These are phyloP conservation scores for Ctenoplectra terminalis DNA, from an alignment of 1,140 invertebrate genomes.

Conservation along the genomic window DNA sequence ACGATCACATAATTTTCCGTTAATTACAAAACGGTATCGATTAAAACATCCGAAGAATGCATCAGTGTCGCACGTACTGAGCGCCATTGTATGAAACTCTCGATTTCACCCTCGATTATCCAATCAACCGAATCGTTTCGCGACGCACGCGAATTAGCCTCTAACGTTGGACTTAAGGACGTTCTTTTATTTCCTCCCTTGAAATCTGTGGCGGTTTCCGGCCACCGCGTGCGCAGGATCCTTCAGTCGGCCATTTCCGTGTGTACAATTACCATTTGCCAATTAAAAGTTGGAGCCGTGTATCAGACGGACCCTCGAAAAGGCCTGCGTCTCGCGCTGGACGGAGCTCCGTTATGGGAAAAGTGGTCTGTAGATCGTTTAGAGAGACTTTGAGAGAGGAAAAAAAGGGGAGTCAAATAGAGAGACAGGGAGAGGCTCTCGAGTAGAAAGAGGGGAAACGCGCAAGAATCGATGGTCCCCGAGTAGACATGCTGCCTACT, in stretches of 20 bases:
- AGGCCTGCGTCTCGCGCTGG: conserved; percentile 17
- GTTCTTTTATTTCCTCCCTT: conserved; percentile 9
- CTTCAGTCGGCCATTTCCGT: conserved; percentile 50
- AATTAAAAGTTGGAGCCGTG: conserved; percentile 68
- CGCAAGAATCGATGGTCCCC: conserved; percentile 38
- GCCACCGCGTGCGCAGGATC: background rate
- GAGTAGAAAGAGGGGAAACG: conserved; percentile 27
- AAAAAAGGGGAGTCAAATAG: background rate
- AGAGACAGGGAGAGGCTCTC: conserved; percentile 1
- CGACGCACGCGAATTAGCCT: background rate
- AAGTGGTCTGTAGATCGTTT: conserved; percentile 46
- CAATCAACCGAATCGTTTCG: background rate
- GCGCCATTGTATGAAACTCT: background rate
- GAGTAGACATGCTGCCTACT: conserved; percentile 44
- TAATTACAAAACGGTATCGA: too few species aligned
- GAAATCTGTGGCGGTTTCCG: conserved; percentile 4
- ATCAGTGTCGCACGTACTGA: too few species aligned
- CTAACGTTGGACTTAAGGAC: background rate
- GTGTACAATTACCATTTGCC: conserved; percentile 69
- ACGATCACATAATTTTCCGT: too few species aligned
- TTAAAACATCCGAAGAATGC: too few species aligned
- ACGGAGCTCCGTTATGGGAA: conserved; percentile 57
- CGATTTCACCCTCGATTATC: background rate
- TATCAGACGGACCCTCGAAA: conserved; percentile 51
- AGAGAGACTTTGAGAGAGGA: conserved; percentile 15